These are phyloP conservation scores for Scomberomorus guttatus DNA, from an alignment of 2,797 vertebrate species.

Conservation along the genomic window DNA sequence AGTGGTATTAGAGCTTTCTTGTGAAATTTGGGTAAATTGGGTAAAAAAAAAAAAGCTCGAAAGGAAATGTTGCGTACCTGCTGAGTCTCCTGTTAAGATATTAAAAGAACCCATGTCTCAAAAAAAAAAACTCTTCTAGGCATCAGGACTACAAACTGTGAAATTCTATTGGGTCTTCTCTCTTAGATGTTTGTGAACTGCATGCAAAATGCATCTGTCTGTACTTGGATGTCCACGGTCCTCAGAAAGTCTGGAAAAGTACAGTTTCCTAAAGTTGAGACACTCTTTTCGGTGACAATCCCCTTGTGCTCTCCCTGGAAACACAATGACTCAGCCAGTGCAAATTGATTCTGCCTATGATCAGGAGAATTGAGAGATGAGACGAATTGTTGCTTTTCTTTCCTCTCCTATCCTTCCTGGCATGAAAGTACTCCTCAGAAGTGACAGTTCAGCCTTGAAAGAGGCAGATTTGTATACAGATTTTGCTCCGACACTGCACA, in stretches of 20 bases:
- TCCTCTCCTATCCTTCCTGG: conserved; percentile 1
- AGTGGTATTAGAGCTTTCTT: background rate
- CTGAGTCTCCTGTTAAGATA: too few species aligned
- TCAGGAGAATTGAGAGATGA: conserved; percentile 27
- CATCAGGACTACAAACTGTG: background rate
- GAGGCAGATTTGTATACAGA: conserved; percentile 17
- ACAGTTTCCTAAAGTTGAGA: background rate
- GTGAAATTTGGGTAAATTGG: background rate
- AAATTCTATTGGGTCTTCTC: background rate
- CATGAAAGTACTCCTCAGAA: conserved; percentile 33
- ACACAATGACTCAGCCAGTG: conserved; percentile 41
- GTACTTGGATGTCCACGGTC: background rate
- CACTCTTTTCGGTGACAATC: background rate
- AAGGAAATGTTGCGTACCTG: too few species aligned
- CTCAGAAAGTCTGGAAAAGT: background rate
- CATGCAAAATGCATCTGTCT: background rate
- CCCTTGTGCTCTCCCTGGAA: conserved; percentile 12
- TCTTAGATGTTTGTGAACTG: background rate
- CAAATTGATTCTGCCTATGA: conserved; percentile 37
- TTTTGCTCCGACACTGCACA: conserved; percentile 1
- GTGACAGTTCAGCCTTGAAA: conserved; percentile 34
- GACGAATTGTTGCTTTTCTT: conserved; percentile 25
- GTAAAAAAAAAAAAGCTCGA: too few species aligned
- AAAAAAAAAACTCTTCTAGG: background rate
- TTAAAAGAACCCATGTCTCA: too few species aligned